Percentiles rank a stretch among this genome's conserved stretches.
phyloP scores from a whole-genome alignment of 1,140 invertebrate genomes.

The Bombus picipes region DNA sequence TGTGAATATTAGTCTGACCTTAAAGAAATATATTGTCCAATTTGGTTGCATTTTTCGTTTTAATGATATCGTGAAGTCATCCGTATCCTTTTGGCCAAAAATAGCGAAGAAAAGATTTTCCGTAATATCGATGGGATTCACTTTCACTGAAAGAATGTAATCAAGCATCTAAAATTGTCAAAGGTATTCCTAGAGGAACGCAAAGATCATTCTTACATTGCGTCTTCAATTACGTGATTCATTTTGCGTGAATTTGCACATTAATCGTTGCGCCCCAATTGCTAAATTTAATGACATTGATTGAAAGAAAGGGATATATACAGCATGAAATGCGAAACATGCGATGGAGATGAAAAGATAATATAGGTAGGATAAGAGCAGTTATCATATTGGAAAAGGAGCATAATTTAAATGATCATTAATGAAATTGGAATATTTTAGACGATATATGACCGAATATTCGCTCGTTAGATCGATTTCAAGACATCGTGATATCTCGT shows the following conservation, averaged over 20 bases:
- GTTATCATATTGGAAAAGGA: background rate
- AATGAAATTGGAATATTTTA: conserved; percentile 7
- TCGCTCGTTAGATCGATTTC: background rate
- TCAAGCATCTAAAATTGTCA: conserved; percentile 28
- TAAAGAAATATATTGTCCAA: conserved; percentile 92
- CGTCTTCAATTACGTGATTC: background rate
- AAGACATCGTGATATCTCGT: conserved; percentile 1
- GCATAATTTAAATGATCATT: background rate
- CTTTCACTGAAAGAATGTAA: conserved; percentile 89
- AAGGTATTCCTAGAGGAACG: conserved; percentile 41
- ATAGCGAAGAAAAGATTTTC: conserved; percentile 99
- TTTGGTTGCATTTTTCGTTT: conserved; percentile 84
- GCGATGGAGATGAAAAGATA: conserved; percentile 17
- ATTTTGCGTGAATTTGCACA: background rate
- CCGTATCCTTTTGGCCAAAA: conserved; percentile 97
- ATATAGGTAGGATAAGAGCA: too few species aligned
- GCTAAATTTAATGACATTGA: background rate
- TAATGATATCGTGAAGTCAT: conserved; percentile 85
- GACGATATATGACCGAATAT: background rate
- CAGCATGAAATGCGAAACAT: background rate
- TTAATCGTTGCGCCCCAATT: conserved; percentile 23
- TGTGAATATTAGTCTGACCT: conserved; percentile 84
- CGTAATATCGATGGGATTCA: conserved; percentile 94
- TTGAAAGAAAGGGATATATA: conserved; percentile 23
- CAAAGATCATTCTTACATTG: background rate